These are phyloP conservation scores for Gallinago paraguaiae DNA, from an alignment of 2,113 vertebrate species.

Conservation along the genomic window DNA sequence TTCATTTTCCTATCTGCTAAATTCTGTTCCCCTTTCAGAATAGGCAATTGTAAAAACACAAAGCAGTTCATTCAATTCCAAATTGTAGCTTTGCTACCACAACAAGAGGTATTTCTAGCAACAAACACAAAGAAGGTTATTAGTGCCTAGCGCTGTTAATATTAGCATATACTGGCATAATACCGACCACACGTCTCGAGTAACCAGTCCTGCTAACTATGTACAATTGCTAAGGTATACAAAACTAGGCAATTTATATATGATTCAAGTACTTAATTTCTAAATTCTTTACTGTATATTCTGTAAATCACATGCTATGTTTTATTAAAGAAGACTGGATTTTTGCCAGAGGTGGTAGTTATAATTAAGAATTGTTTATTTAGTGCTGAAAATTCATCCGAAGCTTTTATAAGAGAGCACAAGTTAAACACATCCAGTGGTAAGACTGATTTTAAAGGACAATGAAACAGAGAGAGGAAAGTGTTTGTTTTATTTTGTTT, in stretches of 20 bases:
- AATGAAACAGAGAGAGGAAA: background rate
- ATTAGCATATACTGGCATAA: background rate
- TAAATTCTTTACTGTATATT: background rate
- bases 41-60: background rate
- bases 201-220: background rate
- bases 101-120: background rate
- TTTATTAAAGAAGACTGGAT: background rate
- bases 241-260: background rate
- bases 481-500: background rate
- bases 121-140: background rate
- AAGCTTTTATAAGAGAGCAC: background rate
- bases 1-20: background rate
- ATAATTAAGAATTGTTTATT: background rate
- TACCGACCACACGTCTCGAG: background rate
- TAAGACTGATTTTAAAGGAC: background rate
- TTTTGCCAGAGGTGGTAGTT: background rate
- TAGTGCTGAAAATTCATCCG: background rate
- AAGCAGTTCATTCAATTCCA: background rate
- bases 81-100: background rate
- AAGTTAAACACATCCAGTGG: too few relatives aligned
- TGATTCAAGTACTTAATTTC: background rate
- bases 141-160: background rate
- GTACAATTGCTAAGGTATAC: background rate
- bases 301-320: background rate
- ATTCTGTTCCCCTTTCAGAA: background rate